Base-by-base conservation (phyloP, 1,140 invertebrate genomes). In the Campodea augens region DNA sequence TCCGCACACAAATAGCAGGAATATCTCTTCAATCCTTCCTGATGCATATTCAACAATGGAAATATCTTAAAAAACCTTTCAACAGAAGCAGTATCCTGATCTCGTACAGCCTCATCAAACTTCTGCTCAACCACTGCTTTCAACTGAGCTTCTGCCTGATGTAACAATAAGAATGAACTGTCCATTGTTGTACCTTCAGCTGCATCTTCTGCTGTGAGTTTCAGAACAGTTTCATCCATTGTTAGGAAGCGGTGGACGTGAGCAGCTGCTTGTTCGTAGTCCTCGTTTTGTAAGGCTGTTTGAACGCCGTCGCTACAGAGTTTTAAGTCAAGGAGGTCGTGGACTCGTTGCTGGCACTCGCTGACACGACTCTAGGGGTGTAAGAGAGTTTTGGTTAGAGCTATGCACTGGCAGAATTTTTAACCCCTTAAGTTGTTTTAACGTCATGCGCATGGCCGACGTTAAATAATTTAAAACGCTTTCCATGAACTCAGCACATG, bases 41-140 rank as follows among this genome's bases (percentile, higher is more conserved):
- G 73, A 49, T 96, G 84, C 64, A 90, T 81, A 36, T 87, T 88
- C 3, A 98, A 67, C 20, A 98, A 68, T 2, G 95, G 95, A 64
- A 98, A 98, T 55, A 98, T 81, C 65, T 98, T 98, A 59, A 98
- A 98, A 62, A 97, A 92, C 49, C 92, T 62, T 58, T 98, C 92
- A 15, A 97, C 82, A 2, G 86, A 86, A 3, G 83, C 84, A 19
- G 83, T 69, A 66, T 98, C 92, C 57, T 89, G 81, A 38, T 74
- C 74, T 45, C 77, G 74, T 0, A 96, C 80, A 22, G 95, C 89
- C 54, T 95, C 87, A 57, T 95, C 85, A 60, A 98, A 92, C 54
- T 82, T 81, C 32, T 70, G 70, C 20, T 75, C 74, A 1, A 93
- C 74, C 41, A 91, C 74, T 23, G 67, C 63, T 50, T 74, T 72